These are phyloP conservation scores for Lerema accius DNA, from an alignment of 1,140 invertebrate genomes.

Conservation along the genomic window DNA sequence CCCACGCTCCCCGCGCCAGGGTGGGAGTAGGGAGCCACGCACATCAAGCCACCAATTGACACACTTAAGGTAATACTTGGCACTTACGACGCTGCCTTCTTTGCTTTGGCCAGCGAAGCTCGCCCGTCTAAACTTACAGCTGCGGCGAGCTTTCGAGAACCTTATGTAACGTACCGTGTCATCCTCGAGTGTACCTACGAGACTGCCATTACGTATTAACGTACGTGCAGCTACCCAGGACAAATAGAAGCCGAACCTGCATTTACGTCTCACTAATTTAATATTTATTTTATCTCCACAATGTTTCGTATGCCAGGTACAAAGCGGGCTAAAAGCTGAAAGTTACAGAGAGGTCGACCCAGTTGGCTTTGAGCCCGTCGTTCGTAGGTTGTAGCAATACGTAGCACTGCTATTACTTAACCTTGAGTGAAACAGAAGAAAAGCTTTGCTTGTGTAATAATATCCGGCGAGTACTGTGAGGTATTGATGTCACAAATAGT, in stretches of 20 bases:
- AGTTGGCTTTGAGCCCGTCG: slow-evolving; percentile 74
- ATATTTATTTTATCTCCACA: slow-evolving; percentile 45
- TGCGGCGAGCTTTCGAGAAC: slow-evolving; percentile 23
- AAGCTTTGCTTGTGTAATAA: slow-evolving; percentile 11
- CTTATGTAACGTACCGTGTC: slow-evolving; percentile 28
- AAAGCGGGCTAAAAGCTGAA: slow-evolving; percentile 64
- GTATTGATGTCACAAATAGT: not conserved
- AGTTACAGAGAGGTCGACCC: slow-evolving; percentile 76
- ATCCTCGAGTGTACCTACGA: slow-evolving; percentile 6
- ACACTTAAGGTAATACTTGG: slow-evolving; percentile 80
- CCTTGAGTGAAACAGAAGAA: slow-evolving; percentile 46
- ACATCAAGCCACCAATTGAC: slow-evolving; percentile 81
- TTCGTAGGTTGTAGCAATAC: slow-evolving; percentile 57
- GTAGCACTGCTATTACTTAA: slow-evolving; percentile 58
- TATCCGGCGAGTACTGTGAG: not conserved
- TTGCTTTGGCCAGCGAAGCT: slow-evolving; percentile 49
- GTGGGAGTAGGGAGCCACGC: slow-evolving; percentile 65
- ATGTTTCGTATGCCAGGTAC: slow-evolving; percentile 53
- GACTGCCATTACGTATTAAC: slow-evolving; percentile 36
- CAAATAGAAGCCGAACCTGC: slow-evolving; percentile 30
- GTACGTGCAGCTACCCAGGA: slow-evolving; percentile 18
- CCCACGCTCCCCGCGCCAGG: slow-evolving; percentile 63
- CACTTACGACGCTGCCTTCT: slow-evolving; percentile 67
- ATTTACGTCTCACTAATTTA: slow-evolving; percentile 35
- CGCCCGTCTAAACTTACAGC: slow-evolving; percentile 39